These are phyloP conservation scores for Arrhopalites spinosus DNA, from an alignment of 2,888 invertebrate genomes.

Conservation along the genomic window DNA sequence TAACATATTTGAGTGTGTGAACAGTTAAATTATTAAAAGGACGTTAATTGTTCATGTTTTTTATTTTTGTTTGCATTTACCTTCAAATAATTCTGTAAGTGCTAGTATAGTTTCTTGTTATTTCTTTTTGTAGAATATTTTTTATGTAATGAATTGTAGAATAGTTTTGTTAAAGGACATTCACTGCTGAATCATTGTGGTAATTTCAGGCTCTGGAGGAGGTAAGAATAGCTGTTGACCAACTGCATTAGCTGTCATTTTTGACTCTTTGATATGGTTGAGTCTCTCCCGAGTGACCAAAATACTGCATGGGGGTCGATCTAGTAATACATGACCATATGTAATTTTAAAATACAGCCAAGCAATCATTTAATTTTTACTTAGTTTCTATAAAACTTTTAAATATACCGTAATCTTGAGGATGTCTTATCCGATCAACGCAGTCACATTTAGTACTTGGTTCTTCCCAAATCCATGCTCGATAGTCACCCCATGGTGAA, in stretches of 20 bases:
- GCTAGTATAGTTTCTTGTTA: too few species aligned
- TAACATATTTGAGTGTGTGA: too few species aligned
- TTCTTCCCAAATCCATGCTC: slow-evolving; percentile 46
- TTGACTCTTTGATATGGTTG: neutral
- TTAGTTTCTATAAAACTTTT: neutral
- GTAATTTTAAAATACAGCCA: neutral
- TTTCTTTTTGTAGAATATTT: too few species aligned
- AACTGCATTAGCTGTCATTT: neutral
- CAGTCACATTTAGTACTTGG: slow-evolving; percentile 22
- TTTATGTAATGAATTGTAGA: too few species aligned
- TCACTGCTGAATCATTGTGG: neutral
- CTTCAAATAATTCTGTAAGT: too few species aligned
- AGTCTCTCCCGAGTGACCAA: neutral
- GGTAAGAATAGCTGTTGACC: slow-evolving; percentile 3
- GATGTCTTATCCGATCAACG: slow-evolving; percentile 31
- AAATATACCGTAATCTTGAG: slow-evolving; percentile 32
- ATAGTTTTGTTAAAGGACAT: too few species aligned
- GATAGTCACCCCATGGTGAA: slow-evolving; percentile 49
- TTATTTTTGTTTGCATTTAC: too few species aligned
- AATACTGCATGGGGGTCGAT: slow-evolving; percentile 21
- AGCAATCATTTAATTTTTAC: neutral
- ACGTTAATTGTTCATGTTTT: too few species aligned
- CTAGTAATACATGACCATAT: neutral
- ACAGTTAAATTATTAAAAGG: too few species aligned
- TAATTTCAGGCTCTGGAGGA: neutral